phyloP scores from a whole-genome alignment of 2,113 vertebrate genomes.

The Lasiurus borealis region DNA sequence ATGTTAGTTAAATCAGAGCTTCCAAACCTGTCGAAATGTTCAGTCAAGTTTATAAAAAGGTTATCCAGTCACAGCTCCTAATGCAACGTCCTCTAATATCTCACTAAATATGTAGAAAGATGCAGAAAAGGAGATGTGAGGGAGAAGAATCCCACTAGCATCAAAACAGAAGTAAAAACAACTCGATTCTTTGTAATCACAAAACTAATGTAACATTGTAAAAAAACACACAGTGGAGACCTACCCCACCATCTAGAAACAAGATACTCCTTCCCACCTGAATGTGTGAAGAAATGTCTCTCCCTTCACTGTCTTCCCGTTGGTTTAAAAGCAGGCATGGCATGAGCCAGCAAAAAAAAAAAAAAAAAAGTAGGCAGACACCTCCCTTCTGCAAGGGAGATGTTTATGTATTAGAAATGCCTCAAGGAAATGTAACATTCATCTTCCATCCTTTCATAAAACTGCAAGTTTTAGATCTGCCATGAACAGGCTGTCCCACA shows the following conservation, averaged over 20 bases:
- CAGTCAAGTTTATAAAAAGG: background rate
- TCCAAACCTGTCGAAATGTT: background rate
- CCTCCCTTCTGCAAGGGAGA: background rate
- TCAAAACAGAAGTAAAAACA: conserved; percentile 8
- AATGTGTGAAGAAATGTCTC: background rate
- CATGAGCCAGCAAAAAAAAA: background rate
- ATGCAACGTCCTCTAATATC: background rate
- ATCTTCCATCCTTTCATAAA: background rate
- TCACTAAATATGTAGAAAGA: background rate
- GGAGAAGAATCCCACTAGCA: background rate
- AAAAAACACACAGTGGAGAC: background rate
- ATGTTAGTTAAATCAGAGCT: background rate
- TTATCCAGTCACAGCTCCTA: background rate
- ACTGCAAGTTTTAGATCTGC: background rate
- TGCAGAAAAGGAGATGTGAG: background rate
- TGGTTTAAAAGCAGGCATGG: background rate
- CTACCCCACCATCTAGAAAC: background rate
- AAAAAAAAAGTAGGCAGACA: background rate
- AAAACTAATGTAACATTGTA: background rate
- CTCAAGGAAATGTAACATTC: background rate
- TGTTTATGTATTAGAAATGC: background rate
- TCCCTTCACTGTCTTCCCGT: background rate
- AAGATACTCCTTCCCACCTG: background rate
- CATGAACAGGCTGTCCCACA: background rate
- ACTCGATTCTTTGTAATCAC: background rate